These are phyloP conservation scores for Tetragonula carbonaria DNA, from an alignment of 2,888 invertebrate genomes.

Conservation along the genomic window DNA sequence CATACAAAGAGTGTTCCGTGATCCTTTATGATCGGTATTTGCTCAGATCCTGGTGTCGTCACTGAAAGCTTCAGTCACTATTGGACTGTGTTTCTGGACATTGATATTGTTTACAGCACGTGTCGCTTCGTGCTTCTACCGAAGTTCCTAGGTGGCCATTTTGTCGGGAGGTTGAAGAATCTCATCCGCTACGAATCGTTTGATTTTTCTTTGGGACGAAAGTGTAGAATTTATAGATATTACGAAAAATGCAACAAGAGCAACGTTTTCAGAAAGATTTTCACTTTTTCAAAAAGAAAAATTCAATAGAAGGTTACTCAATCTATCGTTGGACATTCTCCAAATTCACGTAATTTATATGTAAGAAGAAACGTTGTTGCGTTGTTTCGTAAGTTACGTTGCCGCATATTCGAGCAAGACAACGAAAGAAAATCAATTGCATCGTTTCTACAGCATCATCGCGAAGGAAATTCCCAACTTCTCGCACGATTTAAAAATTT, in stretches of 20 bases:
- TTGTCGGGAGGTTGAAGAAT: not conserved
- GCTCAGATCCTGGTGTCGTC: not conserved
- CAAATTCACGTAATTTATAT: too few relatives aligned
- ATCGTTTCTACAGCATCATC: not conserved
- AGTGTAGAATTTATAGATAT: too few relatives aligned
- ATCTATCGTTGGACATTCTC: too few relatives aligned
- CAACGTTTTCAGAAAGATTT: too few relatives aligned
- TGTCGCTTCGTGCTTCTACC: not conserved
- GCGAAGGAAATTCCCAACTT: not conserved
- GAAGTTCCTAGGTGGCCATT: not conserved
- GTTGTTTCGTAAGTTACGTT: too few relatives aligned
- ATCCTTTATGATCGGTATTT: not conserved
- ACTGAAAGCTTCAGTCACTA: not conserved
- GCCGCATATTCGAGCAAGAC: too few relatives aligned
- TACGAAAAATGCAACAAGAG: too few relatives aligned
- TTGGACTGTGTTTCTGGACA: not conserved
- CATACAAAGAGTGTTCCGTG: constrained; percentile 41
- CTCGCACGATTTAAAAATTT: not conserved
- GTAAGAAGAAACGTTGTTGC: too few relatives aligned
- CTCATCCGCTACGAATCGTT: not conserved
- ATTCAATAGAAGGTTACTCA: too few relatives aligned
- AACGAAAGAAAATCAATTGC: not conserved
- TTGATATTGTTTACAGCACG: not conserved
- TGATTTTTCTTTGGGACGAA: not conserved
- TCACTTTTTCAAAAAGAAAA: too few relatives aligned